These are phyloP conservation scores for Hyles lineata DNA, from an alignment of 2,888 invertebrate genomes.

Conservation along the genomic window DNA sequence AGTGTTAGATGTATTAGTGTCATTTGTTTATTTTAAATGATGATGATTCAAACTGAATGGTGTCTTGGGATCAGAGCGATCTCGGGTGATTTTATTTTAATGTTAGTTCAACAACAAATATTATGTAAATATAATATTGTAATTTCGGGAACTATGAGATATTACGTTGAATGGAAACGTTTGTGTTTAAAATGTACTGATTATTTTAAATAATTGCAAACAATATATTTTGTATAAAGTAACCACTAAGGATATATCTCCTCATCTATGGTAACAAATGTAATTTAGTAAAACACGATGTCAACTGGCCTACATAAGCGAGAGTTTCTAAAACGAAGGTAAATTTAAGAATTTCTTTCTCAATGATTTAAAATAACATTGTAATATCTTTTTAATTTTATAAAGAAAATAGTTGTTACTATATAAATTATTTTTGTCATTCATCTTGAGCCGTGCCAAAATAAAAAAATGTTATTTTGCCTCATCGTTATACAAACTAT, in stretches of 20 bases:
- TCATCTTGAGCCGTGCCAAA: conserved; percentile 40
- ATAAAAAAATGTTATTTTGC: conserved; percentile 32
- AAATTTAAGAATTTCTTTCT: background rate
- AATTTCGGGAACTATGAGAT: conserved; percentile 59
- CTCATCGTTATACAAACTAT: conserved; percentile 32
- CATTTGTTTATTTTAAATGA: conserved; percentile 24
- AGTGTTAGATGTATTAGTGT: conserved; percentile 22
- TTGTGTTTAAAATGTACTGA: conserved; percentile 83
- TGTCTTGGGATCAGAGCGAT: conserved; percentile 31
- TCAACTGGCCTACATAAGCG: conserved; percentile 9
- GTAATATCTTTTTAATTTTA: background rate
- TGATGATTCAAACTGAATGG: conserved; percentile 20
- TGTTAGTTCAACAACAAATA: conserved; percentile 39
- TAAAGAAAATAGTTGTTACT: conserved; percentile 6
- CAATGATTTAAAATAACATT: background rate
- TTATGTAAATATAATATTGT: conserved; percentile 50
- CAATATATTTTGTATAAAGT: conserved; percentile 70
- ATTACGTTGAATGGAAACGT: conserved; percentile 62
- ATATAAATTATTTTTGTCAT: conserved; percentile 26
- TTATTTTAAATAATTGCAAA: conserved; percentile 78
- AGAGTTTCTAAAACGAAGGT: conserved; percentile 20
- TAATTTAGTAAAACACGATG: conserved; percentile 5
- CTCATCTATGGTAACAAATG: conserved; percentile 73
- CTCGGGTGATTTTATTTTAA: conserved; percentile 36
- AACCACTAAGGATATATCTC: conserved; percentile 70